phyloP scores from a whole-genome alignment of 2,113 vertebrate species.

The Protobothrops mucrosquamatus region DNA sequence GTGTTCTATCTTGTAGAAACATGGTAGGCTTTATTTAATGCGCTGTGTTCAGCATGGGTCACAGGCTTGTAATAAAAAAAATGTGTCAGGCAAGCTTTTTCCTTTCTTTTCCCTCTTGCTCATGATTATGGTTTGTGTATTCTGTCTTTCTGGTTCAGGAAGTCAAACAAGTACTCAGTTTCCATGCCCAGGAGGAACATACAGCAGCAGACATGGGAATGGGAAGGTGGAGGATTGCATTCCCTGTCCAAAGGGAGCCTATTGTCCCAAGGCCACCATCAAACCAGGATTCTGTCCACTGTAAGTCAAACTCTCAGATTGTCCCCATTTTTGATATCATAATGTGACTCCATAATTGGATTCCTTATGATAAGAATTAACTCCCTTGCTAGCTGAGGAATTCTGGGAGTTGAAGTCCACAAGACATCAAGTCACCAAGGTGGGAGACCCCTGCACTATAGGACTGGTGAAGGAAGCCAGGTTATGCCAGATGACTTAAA shows the following conservation, averaged over 20 bases:
- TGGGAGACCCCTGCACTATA: not conserved
- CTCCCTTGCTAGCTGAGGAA: not conserved
- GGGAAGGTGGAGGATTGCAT: conserved; percentile 70
- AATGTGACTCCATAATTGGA: not conserved
- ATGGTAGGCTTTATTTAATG: not conserved
- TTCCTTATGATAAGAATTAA: not conserved
- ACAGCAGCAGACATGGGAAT: conserved; percentile 77
- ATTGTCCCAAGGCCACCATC: conserved; percentile 78
- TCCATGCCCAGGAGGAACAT: conserved; percentile 80
- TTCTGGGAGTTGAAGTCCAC: not conserved
- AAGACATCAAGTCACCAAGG: not conserved
- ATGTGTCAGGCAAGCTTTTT: not conserved
- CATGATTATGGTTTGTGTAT: accelerated
- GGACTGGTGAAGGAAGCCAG: not conserved
- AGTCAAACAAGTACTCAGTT: conserved; percentile 66
- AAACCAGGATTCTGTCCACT: conserved; percentile 80
- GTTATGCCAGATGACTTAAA: not conserved
- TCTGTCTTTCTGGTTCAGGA: conserved; percentile 40
- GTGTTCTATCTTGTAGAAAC: not conserved
- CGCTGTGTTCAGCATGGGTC: not conserved
- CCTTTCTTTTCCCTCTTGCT: not conserved
- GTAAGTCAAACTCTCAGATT: conserved; percentile 63
- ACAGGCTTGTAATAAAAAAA: not conserved
- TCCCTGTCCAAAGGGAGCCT: conserved; percentile 80
- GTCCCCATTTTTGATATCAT: not conserved